A percentile compares a stretch with the other conserved stretches of the same genome.
Evolutionary conservation across 2,797 vertebrate species (phyloP).

Genomic region (Uromys caudimaculatus): DNA sequence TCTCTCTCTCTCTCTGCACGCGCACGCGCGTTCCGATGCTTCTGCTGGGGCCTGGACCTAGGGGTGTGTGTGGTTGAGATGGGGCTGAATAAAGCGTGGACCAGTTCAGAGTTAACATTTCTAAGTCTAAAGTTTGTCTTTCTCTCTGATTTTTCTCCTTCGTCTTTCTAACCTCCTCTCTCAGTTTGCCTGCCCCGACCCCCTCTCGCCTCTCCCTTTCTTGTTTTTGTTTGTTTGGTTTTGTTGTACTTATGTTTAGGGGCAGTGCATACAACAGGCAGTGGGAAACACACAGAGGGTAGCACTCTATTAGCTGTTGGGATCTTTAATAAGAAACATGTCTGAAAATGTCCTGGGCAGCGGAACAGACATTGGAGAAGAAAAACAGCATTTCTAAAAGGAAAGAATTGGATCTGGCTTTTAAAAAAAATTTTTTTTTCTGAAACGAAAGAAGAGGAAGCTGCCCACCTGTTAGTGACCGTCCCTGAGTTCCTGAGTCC

Average conservation of each 20-base stretch:
- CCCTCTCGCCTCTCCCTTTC: background rate
- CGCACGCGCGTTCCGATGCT: background rate
- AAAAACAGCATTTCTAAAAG: background rate
- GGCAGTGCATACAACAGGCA: background rate
- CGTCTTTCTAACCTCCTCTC: rapidly evolving
- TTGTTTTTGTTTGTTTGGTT: background rate
- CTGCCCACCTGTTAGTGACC: too few species aligned
- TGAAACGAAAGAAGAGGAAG: constrained; percentile 43
- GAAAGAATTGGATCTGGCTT: background rate
- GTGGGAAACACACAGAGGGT: background rate
- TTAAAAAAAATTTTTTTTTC: background rate
- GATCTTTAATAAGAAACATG: constrained; percentile 16
- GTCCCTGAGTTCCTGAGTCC: rapidly evolving
- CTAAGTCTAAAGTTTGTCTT: background rate
- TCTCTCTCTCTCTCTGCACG: background rate
- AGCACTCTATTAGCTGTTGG: background rate
- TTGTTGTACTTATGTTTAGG: background rate
- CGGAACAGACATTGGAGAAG: background rate
- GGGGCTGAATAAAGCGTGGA: background rate
- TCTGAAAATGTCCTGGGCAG: constrained; percentile 17
- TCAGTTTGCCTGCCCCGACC: background rate
- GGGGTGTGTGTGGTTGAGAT: background rate
- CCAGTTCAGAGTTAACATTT: background rate
- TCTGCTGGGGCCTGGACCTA: background rate
- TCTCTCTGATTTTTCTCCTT: background rate